A percentile compares a stretch with the other conserved stretches of the same genome.
phyloP scores from a whole-genome alignment of 2,113 vertebrate species.

The Dunckerocampus dactyliophorus region DNA sequence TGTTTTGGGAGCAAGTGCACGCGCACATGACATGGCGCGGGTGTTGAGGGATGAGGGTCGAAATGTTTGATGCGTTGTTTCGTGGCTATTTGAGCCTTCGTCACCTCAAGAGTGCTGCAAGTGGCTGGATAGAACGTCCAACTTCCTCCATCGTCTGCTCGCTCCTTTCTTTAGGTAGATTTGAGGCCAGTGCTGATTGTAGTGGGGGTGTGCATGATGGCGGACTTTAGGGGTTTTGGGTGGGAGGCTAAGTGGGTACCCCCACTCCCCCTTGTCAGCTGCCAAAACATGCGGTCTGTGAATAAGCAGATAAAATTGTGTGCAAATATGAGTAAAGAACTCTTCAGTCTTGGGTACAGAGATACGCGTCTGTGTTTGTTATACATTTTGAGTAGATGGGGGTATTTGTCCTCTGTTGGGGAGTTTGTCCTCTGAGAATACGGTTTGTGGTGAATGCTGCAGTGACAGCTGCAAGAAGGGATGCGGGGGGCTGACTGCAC shows the following conservation, averaged over 20 bases:
- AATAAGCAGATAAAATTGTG: conserved; percentile 84
- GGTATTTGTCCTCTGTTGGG: conserved; percentile 62
- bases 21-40: too few relatives aligned
- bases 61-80: conserved; percentile 8
- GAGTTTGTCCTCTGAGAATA: conserved; percentile 71
- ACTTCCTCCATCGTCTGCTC: conserved; percentile 68
- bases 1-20: not conserved
- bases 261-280: conserved; percentile 62
- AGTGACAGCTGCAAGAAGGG: conserved; percentile 77
- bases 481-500: conserved; percentile 77
- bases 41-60: too few relatives aligned
- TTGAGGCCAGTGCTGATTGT: conserved; percentile 13
- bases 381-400: conserved; percentile 62
- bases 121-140: conserved; percentile 71
- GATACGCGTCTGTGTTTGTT: conserved; percentile 69
- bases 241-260: conserved; percentile 38
- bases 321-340: conserved; percentile 39
- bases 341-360: conserved; percentile 58
- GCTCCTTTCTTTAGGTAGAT: conserved; percentile 33
- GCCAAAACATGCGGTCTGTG: conserved; percentile 82
- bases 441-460: conserved; percentile 68
- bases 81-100: too few relatives aligned
- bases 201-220: conserved; percentile 50
- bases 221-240: conserved; percentile 41
- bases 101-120: conserved; percentile 27